Percentiles rank a stretch among this genome's conserved stretches.
Conservation (phyloP, 2,113 vertebrate genomes). For the Otis tarda region DNA sequence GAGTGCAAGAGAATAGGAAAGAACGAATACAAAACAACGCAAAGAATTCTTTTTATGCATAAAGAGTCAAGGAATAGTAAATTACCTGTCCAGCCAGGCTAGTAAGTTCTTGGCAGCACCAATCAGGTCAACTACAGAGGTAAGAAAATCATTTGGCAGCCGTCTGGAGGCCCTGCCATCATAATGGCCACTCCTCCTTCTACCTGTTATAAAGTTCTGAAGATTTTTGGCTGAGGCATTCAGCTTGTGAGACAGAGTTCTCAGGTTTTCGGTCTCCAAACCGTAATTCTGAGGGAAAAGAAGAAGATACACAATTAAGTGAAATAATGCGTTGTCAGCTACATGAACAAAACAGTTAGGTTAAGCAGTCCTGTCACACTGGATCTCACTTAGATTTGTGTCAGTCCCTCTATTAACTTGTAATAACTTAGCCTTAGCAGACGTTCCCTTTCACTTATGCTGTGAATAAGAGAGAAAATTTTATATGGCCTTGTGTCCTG, state of each 20-base stretch:
- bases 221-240: constrained; percentile 92
- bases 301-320: not conserved
- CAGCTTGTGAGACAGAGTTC: constrained; percentile 89
- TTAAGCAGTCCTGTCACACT: not conserved
- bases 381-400: not conserved
- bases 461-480: not conserved
- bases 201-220: constrained; percentile 89
- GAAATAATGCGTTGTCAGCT: not conserved
- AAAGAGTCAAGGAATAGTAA: not conserved
- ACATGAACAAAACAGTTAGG: accelerated
- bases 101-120: constrained; percentile 90
- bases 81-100: constrained; percentile 93
- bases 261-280: constrained; percentile 89
- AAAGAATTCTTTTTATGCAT: not conserved
- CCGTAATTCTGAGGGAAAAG: constrained; percentile 83
- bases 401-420: too few species aligned
- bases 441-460: not conserved
- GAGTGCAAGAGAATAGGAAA: not conserved
- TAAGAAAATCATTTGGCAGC: constrained; percentile 88
- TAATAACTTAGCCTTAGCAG: not conserved
- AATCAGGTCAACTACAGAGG: constrained; percentile 90
- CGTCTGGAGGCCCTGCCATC: constrained; percentile 86
- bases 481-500: too few species aligned
- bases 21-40: not conserved
- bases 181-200: constrained; percentile 88